phyloP scores from a whole-genome alignment of 2,888 invertebrate species.

The Oxycera nigricornis region DNA sequence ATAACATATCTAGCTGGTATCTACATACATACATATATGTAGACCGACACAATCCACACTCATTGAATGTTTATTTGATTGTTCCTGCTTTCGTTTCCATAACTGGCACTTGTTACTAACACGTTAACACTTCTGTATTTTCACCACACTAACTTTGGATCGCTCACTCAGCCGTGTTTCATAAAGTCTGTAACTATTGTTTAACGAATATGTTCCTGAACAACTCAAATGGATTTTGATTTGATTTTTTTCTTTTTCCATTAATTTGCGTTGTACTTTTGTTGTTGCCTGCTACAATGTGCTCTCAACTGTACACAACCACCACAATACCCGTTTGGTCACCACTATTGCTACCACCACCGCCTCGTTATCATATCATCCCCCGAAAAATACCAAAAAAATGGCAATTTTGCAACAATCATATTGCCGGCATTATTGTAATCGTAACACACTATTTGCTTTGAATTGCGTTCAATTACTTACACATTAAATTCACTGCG shows the following conservation, averaged over 20 bases:
- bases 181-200: not conserved
- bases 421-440: not conserved
- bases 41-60: too few relatives aligned
- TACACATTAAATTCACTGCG: not conserved
- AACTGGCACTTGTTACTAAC: too few relatives aligned
- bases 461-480: slow-evolving; percentile 8
- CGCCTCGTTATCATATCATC: slow-evolving; percentile 7
- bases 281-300: slow-evolving; percentile 37
- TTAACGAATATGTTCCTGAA: not conserved
- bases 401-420: not conserved
- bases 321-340: not conserved
- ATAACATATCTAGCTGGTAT: too few relatives aligned
- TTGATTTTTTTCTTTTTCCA: slow-evolving; percentile 19
- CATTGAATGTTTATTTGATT: too few relatives aligned
- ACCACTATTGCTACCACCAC: slow-evolving; percentile 25
- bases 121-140: too few relatives aligned
- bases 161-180: not conserved
- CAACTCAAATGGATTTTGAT: slow-evolving; percentile 17
- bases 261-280: slow-evolving; percentile 36
- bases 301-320: slow-evolving; percentile 33
- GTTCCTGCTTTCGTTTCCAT: too few relatives aligned
- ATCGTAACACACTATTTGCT: slow-evolving; percentile 12
- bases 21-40: too few relatives aligned
- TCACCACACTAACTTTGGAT: not conserved
- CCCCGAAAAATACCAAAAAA: not conserved